Evolutionary conservation across 2,888 invertebrate genomes (phyloP), one percentile per base, ranked within the genome.

Genomic region (Psococerastis gibbosa): DNA sequence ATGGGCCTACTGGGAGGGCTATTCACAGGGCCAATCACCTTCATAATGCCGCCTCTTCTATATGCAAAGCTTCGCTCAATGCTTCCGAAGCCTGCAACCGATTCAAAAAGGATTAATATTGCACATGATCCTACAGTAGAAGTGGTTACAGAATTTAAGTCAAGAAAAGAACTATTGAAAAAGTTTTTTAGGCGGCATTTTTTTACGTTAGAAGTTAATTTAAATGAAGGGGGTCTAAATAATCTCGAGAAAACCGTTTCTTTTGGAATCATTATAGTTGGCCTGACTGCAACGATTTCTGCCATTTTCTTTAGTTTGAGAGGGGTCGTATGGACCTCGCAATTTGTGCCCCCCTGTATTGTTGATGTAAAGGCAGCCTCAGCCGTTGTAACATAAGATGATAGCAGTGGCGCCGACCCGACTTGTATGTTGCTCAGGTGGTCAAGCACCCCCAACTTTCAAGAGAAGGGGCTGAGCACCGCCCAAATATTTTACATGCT

Each of bases 1-100:
- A 38, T 38, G 38, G 38, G 38, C 13, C 22, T 38, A 15, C 38
- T 38, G 5, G 38, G 38, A 13, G 38, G 38, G n/a, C 22, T 38
- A 15, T 18, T 38, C 17, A 38, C 38, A 13, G 38, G 38, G n/a
- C 38, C 38, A n/a, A 17, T 38, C 38, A 38, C 38, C n/a, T 22
- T 38, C 38, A 38, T 38, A n/a, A 20, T 38, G 20, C 38, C 38
- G n/a, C 38, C 38, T 38, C 22, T 38, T n/a, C 18, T 38, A 11
- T 38, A 38, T 20, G 3, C 17, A 15, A 38, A 38, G 20, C 22
- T 38, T n/a, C 38, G 38, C 15, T n/a, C 20, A 16, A 38, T 38
- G 38, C 20, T 38, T 5, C 20, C 38, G 9, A 5, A 38, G 20
- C 4, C 15, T 6, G 22, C n/a, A 15, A 18, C 9, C 20, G 11